phyloP scores from a whole-genome alignment of 1,140 invertebrate genomes.

The Apis laboriosa region DNA sequence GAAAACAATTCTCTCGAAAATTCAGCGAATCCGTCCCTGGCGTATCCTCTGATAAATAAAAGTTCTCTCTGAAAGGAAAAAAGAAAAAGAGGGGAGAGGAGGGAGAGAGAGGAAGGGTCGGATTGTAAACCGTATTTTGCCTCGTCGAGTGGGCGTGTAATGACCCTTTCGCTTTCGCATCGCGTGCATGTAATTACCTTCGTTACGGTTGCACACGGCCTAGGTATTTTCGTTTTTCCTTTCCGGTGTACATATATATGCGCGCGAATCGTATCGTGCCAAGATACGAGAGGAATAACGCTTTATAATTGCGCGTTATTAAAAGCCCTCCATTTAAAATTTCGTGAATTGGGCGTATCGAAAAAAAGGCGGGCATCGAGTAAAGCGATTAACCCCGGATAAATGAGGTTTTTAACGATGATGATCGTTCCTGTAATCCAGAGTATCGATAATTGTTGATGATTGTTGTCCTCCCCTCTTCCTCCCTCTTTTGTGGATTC shows the following conservation, averaged over 20 bases:
- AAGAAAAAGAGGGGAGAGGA: not conserved
- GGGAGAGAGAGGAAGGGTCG: not conserved
- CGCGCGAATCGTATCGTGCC: not conserved
- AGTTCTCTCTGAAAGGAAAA: too few species aligned
- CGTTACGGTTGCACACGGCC: constrained; percentile 34
- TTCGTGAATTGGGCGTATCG: constrained; percentile 38
- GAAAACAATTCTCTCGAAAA: not conserved
- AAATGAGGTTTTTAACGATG: constrained; percentile 47
- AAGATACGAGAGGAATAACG: constrained; percentile 39
- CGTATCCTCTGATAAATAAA: too few species aligned
- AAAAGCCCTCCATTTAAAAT: constrained; percentile 43
- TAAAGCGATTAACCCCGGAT: constrained; percentile 29
- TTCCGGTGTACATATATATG: not conserved
- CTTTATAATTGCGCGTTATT: constrained; percentile 47
- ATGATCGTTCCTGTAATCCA: constrained; percentile 34
- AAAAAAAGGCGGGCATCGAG: constrained; percentile 32
- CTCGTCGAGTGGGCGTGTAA: constrained; percentile 11
- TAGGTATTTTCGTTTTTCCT: constrained; percentile 17
- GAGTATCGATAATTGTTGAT: constrained; percentile 23
- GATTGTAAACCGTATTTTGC: constrained; percentile 33
- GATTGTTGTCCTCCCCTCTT: not conserved
- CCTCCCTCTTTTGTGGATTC: too few species aligned
- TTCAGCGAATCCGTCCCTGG: not conserved
- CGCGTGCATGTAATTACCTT: constrained; percentile 54
- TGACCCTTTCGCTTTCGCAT: constrained; percentile 51